These are phyloP conservation scores for Myotis davidii DNA, from an alignment of 2,113 vertebrate genomes.

Conservation along the genomic window DNA sequence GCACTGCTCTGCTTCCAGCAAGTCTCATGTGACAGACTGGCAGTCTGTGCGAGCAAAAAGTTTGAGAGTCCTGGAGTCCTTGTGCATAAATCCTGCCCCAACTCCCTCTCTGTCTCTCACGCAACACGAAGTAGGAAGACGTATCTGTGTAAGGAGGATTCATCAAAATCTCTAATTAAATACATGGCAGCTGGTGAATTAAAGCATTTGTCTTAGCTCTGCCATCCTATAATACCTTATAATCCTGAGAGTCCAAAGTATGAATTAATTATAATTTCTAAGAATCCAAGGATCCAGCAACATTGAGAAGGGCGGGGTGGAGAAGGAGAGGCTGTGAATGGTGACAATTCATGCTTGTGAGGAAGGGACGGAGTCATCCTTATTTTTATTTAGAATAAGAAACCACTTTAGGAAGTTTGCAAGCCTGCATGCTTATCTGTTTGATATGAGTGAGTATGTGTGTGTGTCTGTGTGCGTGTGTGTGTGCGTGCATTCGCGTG, in stretches of 20 bases:
- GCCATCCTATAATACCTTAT: constrained; percentile 85
- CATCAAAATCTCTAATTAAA: constrained; percentile 88
- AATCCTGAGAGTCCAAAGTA: constrained; percentile 86
- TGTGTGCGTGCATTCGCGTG: not conserved
- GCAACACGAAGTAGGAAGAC: constrained; percentile 54
- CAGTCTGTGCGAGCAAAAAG: not conserved
- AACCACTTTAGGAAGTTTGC: not conserved
- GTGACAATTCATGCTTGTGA: constrained; percentile 59
- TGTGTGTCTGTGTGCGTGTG: not conserved
- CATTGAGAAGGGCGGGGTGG: not conserved
- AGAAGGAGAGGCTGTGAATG: constrained; percentile 62
- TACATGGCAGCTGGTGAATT: constrained; percentile 88
- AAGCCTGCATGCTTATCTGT: not conserved
- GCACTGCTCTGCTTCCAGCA: not conserved
- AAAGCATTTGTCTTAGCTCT: constrained; percentile 86
- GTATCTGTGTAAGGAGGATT: constrained; percentile 81
- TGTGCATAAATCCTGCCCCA: not conserved
- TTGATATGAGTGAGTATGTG: not conserved
- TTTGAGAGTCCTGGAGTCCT: constrained; percentile 15
- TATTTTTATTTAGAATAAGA: constrained; percentile 1
- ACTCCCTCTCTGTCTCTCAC: not conserved
- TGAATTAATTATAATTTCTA: constrained; percentile 86
- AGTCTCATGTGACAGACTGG: not conserved
- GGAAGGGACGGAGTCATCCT: constrained; percentile 20
- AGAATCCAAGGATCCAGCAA: constrained; percentile 78